A percentile compares a stretch with the other conserved stretches of the same genome.
Conservation (phyloP, 2,113 vertebrate genomes). For the Grallaria varia region DNA sequence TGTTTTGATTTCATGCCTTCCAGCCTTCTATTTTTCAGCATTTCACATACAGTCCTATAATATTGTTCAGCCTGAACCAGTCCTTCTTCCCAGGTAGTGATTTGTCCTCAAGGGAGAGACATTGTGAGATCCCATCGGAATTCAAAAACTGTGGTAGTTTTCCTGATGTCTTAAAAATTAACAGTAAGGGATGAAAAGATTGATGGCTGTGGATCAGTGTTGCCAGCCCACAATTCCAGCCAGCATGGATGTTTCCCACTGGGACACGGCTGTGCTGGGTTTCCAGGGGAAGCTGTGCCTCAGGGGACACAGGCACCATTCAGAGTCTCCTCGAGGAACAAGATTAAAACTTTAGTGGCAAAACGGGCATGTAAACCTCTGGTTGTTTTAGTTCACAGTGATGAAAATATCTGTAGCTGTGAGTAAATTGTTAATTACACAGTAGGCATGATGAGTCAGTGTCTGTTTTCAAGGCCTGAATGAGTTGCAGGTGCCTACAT, state of each 20-base stretch:
- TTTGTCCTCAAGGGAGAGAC: not conserved
- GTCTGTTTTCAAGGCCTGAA: not conserved
- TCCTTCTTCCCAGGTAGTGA: not conserved
- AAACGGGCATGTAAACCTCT: not conserved
- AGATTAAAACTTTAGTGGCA: not conserved
- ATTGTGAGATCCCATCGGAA: not conserved
- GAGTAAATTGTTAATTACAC: not conserved
- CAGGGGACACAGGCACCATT: not conserved
- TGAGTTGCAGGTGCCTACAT: not conserved
- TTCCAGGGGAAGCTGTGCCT: not conserved
- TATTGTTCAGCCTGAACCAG: not conserved
- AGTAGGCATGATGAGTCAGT: not conserved
- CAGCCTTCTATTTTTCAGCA: not conserved
- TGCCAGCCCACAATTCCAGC: not conserved
- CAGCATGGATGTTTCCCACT: rapidly evolving
- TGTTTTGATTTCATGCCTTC: not conserved
- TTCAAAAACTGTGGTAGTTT: not conserved
- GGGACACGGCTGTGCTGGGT: rapidly evolving
- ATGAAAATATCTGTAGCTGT: not conserved
- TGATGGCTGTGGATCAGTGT: not conserved
- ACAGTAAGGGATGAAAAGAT: not conserved
- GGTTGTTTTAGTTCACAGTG: not conserved
- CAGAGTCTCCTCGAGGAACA: not conserved
- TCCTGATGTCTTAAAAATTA: not conserved
- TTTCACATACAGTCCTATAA: not conserved